Conservation (phyloP, 2,888 invertebrate species). For the Mechanitis messenoides region DNA sequence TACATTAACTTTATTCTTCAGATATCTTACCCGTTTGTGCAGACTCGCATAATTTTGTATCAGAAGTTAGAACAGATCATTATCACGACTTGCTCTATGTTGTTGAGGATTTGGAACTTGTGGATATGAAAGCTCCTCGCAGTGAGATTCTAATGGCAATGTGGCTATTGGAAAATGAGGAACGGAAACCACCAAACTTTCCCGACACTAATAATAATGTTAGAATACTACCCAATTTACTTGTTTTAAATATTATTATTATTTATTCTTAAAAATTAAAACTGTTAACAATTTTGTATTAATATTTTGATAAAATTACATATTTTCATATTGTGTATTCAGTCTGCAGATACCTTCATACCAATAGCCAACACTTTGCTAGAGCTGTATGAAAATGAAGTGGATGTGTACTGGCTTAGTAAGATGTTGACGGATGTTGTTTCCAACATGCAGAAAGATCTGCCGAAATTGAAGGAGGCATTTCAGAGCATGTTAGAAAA, state of each 20-base stretch:
- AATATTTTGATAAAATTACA: neutral
- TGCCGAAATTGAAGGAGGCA: slow-evolving; percentile 80
- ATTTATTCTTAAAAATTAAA: neutral
- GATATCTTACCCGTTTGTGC: slow-evolving; percentile 87
- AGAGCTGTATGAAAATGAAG: slow-evolving; percentile 83
- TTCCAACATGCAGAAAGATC: slow-evolving; percentile 79
- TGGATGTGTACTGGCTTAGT: slow-evolving; percentile 89
- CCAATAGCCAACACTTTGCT: slow-evolving; percentile 82
- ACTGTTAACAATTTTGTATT: too few species aligned
- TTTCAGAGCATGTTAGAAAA: slow-evolving; percentile 82
- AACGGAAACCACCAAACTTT: slow-evolving; percentile 54
- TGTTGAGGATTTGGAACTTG: slow-evolving; percentile 80
- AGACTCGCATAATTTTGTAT: slow-evolving; percentile 85
- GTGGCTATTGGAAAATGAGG: slow-evolving; percentile 87
- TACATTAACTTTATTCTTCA: slow-evolving; percentile 43
- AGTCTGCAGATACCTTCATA: slow-evolving; percentile 76
- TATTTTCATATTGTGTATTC: slow-evolving; percentile 27
- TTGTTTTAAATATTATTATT: too few species aligned
- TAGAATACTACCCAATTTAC: slow-evolving; percentile 25
- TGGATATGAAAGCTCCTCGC: slow-evolving; percentile 80
- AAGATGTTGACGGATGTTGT: slow-evolving; percentile 85
- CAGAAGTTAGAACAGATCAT: slow-evolving; percentile 83
- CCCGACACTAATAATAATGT: slow-evolving; percentile 58
- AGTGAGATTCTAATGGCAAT: slow-evolving; percentile 84
- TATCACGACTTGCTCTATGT: slow-evolving; percentile 85